Conservation (phyloP, 37 sponge, comb jelly and placozoan genomes). For the Spongia lamella region DNA sequence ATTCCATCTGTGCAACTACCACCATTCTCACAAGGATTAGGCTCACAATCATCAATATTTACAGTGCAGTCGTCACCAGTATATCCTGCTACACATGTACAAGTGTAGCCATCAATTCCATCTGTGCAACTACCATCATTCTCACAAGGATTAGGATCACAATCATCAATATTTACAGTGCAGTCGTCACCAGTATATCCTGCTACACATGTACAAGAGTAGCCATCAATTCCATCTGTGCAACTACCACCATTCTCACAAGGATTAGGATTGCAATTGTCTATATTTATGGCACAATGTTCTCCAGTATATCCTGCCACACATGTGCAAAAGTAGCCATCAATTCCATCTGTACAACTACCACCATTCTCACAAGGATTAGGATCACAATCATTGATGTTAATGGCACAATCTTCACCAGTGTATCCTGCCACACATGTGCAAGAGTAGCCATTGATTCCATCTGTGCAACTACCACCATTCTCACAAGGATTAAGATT, state of each 20-base stretch:
- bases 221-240: conserved; percentile 14
- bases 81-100: conserved; percentile 17
- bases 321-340: conserved; percentile 55
- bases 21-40: conserved; percentile 30
- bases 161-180: not conserved
- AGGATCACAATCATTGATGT: conserved; percentile 24
- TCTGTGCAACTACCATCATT: conserved; percentile 49
- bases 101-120: conserved; percentile 9
- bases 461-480: conserved; percentile 18
- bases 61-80: conserved; percentile 22
- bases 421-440: conserved; percentile 35
- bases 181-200: conserved; percentile 76
- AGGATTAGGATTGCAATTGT: not conserved
- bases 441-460: conserved; percentile 8
- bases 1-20: conserved; percentile 29
- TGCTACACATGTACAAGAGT: conserved; percentile 46
- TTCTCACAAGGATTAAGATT: conserved; percentile 28
- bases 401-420: conserved; percentile 9
- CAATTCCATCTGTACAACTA: conserved; percentile 29
- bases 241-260: conserved; percentile 36
- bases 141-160: conserved; percentile 11
- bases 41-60: conserved; percentile 18
- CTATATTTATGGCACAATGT: too few species aligned
- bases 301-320: conserved; percentile 48
- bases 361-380: conserved; percentile 27